phyloP scores from a whole-genome alignment of 1,140 invertebrate species.

The Drosophila jambulina region DNA sequence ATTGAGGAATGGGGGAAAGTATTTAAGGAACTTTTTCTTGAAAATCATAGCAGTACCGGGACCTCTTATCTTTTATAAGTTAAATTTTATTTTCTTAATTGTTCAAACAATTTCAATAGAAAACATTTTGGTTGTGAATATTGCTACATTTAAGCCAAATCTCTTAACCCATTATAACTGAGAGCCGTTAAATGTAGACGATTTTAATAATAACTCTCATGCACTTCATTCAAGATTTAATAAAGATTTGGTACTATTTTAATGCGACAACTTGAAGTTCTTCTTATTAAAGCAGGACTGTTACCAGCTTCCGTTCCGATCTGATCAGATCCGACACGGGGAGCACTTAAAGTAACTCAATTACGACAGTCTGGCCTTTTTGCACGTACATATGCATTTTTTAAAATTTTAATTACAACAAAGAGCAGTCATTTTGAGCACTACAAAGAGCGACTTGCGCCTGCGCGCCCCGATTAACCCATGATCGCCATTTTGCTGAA shows the following conservation, averaged over 20 bases:
- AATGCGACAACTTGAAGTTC: background rate
- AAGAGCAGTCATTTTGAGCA: conserved; percentile 45
- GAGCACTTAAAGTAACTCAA: conserved; percentile 42
- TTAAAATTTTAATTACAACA: conserved; percentile 78
- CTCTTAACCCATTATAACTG: background rate
- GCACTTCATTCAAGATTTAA: background rate
- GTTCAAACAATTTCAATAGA: background rate
- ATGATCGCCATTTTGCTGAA: conserved; percentile 55
- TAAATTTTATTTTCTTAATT: too few species aligned
- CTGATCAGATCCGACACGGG: conserved; percentile 31
- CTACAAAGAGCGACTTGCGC: conserved; percentile 53
- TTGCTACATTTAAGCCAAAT: background rate
- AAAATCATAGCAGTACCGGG: too few species aligned
- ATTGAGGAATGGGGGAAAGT: background rate
- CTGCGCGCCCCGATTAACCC: conserved; percentile 79
- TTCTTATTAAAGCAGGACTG: conserved; percentile 4
- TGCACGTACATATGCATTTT: conserved; percentile 59
- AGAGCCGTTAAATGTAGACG: background rate
- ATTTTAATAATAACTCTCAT: background rate
- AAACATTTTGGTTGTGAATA: background rate
- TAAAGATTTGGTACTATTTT: too few species aligned
- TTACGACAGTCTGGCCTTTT: conserved; percentile 59
- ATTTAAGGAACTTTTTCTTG: too few species aligned
- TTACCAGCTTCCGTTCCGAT: conserved; percentile 33
- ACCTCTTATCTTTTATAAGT: too few species aligned